Evolutionary conservation across 2,888 invertebrate genomes (phyloP).

Genomic region (Megamerina dolium): DNA sequence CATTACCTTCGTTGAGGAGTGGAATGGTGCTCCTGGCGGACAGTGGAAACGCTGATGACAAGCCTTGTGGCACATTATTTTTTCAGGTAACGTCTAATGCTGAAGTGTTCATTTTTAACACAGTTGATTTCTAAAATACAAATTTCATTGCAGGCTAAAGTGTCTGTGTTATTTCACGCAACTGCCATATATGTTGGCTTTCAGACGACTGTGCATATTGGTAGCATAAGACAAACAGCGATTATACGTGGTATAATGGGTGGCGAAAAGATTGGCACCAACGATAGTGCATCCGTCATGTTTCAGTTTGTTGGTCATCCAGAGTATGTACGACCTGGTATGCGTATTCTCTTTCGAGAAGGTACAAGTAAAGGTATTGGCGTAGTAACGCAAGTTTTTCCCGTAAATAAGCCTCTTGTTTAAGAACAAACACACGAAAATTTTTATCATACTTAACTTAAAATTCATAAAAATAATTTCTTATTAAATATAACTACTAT

Average conservation of each 20-base stretch:
- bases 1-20: conserved; percentile 58
- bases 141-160: conserved; percentile 67
- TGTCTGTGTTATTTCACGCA: conserved; percentile 83
- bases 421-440: conserved; percentile 16
- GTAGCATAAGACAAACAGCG: conserved; percentile 93
- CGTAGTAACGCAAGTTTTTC: conserved; percentile 71
- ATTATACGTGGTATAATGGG: conserved; percentile 71
- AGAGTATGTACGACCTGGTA: conserved; percentile 72
- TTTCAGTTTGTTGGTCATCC: conserved; percentile 87
- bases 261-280: conserved; percentile 58
- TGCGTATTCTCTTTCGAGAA: conserved; percentile 77
- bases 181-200: conserved; percentile 78
- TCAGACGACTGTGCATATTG: conserved; percentile 91
- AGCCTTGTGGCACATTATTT: conserved; percentile 58
- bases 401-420: conserved; percentile 45
- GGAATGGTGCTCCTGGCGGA: conserved; percentile 78
- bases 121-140: not conserved
- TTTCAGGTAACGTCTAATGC: conserved; percentile 52
- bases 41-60: conserved; percentile 39
- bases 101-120: not conserved
- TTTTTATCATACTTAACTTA: conserved; percentile 14
- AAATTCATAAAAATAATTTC: conserved; percentile 22
- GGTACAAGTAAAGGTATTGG: conserved; percentile 83
- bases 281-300: conserved; percentile 78
- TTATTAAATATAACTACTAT: too few species aligned